phyloP scores from a whole-genome alignment of 2,797 vertebrate species.

The Danio jaintianensis region DNA sequence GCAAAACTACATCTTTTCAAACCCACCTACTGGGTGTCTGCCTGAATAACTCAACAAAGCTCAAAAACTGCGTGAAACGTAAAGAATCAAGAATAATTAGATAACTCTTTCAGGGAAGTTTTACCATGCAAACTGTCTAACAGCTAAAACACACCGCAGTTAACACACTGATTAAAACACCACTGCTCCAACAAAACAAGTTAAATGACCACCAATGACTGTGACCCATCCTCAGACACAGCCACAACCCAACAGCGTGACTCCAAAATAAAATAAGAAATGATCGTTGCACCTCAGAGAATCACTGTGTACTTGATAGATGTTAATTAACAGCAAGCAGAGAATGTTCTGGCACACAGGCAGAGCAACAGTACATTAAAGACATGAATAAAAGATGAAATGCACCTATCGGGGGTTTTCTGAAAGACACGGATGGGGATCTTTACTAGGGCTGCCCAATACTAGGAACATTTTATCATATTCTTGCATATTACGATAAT shows the following conservation, averaged over 20 bases:
- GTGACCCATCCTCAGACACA: background rate
- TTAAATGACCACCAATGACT: too few species aligned
- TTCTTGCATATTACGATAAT: too few species aligned
- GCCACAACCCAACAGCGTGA: background rate
- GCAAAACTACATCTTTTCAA: too few species aligned
- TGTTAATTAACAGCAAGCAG: conserved; percentile 44
- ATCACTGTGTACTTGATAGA: conserved; percentile 33
- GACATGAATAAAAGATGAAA: conserved; percentile 56
- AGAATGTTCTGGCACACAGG: conserved; percentile 34
- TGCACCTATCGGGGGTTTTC: conserved; percentile 47
- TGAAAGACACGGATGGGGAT: conserved; percentile 36
- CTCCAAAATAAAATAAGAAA: conserved; percentile 2
- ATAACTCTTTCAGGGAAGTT: background rate
- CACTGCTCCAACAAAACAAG: background rate
- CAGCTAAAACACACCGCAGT: background rate
- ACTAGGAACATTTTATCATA: too few species aligned
- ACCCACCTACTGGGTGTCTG: too few species aligned
- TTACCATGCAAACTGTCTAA: background rate
- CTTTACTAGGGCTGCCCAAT: background rate
- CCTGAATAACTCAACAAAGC: too few species aligned
- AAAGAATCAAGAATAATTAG: background rate
- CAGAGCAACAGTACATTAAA: conserved; percentile 48
- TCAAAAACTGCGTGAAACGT: background rate
- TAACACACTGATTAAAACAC: background rate
- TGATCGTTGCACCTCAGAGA: conserved; percentile 26